Conservation (phyloP, 1,140 invertebrate genomes). For the Leptinotarsa texana region DNA sequence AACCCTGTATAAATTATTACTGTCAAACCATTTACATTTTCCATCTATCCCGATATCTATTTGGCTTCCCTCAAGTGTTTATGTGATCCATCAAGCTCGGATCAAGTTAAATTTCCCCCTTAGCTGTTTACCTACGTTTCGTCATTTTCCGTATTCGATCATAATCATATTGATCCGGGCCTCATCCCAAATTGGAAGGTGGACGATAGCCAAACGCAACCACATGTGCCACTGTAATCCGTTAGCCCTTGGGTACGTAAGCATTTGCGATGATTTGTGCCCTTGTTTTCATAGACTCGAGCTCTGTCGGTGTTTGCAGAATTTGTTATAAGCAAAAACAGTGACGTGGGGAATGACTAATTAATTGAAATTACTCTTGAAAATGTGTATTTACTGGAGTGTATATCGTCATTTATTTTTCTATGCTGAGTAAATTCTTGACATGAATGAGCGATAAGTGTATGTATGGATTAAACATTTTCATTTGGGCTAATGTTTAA, state of each 20-base stretch:
- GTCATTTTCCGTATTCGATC: conserved; percentile 2
- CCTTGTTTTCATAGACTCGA: background rate
- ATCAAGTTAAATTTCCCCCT: conserved; percentile 2
- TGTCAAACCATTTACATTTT: no score
- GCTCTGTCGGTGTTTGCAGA: background rate
- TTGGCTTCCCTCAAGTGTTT: background rate
- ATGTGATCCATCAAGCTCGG: background rate
- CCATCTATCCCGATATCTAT: no score
- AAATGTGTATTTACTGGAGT: no score
- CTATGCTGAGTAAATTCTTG: no score
- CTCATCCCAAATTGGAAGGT: conserved; percentile 1
- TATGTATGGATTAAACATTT: no score
- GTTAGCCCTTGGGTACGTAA: background rate
- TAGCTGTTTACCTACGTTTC: conserved; percentile 5
- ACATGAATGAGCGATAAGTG: no score
- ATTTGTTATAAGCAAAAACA: background rate
- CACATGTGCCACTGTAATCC: conserved; percentile 5
- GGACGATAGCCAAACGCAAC: conserved; percentile 1
- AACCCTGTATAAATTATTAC: no score
- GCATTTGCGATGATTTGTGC: background rate
- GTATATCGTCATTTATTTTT: no score
- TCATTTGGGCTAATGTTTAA: no score
- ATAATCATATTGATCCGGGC: conserved; percentile 8
- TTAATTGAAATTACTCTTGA: no score
- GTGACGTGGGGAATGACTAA: no score